These are phyloP conservation scores for Elachura formosa DNA, from an alignment of 2,113 vertebrate species.

Conservation along the genomic window DNA sequence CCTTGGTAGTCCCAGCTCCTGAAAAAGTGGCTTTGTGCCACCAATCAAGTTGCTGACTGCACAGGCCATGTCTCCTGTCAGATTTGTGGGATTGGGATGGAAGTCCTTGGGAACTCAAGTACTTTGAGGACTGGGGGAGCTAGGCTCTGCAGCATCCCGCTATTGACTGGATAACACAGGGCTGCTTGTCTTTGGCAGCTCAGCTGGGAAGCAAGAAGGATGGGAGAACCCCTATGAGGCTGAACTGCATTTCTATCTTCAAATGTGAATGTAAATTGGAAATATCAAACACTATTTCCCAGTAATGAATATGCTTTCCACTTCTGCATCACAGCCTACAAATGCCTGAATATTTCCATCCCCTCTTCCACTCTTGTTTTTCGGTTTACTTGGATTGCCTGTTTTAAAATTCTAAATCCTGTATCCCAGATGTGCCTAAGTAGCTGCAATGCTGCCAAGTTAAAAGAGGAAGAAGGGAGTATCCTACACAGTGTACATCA, in stretches of 20 bases:
- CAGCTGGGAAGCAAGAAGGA: not conserved
- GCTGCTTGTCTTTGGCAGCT: not conserved
- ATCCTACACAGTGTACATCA: not conserved
- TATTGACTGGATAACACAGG: not conserved
- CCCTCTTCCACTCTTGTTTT: not conserved
- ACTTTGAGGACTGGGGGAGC: not conserved
- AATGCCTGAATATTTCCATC: not conserved
- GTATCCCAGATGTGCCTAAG: not conserved
- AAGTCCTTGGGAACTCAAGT: not conserved
- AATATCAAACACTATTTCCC: not conserved
- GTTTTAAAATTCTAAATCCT: not conserved
- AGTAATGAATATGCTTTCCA: slow-evolving; percentile 34
- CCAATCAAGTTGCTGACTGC: not conserved
- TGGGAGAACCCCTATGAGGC: not conserved
- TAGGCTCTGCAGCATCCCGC: not conserved
- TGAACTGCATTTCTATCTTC: not conserved
- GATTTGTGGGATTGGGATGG: not conserved
- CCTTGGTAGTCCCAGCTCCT: not conserved
- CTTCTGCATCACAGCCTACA: not conserved
- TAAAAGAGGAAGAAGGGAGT: not conserved
- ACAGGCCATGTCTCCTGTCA: not conserved
- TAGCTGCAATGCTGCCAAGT: not conserved
- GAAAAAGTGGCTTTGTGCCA: not conserved
- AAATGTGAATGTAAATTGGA: not conserved
- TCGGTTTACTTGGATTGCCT: not conserved